Percentiles rank a stretch among this genome's conserved stretches.
phyloP scores from a whole-genome alignment of 2,888 invertebrate genomes.

The Lycaena phlaeas region DNA sequence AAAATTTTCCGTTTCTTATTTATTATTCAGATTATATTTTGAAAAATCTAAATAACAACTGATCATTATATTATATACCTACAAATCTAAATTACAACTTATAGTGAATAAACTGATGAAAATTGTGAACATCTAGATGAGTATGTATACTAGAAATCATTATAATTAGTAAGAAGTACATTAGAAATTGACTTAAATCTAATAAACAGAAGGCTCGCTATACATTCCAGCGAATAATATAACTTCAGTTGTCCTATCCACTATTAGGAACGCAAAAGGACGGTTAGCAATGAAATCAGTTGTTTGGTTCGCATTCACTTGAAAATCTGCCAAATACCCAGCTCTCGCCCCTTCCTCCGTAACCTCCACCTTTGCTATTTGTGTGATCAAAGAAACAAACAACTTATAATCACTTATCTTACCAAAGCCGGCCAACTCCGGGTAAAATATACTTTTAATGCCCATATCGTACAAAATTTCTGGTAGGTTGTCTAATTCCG shows the following conservation, averaged over 20 bases:
- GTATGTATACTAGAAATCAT: too few relatives aligned
- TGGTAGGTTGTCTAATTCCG: constrained; percentile 35
- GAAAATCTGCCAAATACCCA: constrained; percentile 20
- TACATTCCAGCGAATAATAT: constrained; percentile 48
- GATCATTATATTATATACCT: too few relatives aligned
- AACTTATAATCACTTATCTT: constrained; percentile 37
- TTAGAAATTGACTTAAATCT: constrained; percentile 11
- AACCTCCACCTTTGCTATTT: constrained; percentile 36
- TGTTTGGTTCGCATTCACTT: constrained; percentile 21
- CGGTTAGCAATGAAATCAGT: constrained; percentile 33
- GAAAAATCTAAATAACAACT: too few relatives aligned
- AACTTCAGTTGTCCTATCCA: constrained; percentile 39
- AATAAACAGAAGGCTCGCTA: constrained; percentile 30
- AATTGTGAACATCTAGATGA: too few relatives aligned
- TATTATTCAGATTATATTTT: too few relatives aligned
- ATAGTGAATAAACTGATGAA: too few relatives aligned
- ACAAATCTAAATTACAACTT: too few relatives aligned
- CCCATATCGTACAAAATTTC: constrained; percentile 51
- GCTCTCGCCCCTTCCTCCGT: constrained; percentile 37
- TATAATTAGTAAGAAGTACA: too few relatives aligned
- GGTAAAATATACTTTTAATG: constrained; percentile 40
- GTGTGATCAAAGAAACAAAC: constrained; percentile 40
- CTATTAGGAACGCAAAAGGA: constrained; percentile 43
- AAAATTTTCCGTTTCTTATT: too few relatives aligned
- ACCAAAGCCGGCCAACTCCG: constrained; percentile 32